phyloP scores from a whole-genome alignment of 2,888 invertebrate species.

The Tortrix viridana region DNA sequence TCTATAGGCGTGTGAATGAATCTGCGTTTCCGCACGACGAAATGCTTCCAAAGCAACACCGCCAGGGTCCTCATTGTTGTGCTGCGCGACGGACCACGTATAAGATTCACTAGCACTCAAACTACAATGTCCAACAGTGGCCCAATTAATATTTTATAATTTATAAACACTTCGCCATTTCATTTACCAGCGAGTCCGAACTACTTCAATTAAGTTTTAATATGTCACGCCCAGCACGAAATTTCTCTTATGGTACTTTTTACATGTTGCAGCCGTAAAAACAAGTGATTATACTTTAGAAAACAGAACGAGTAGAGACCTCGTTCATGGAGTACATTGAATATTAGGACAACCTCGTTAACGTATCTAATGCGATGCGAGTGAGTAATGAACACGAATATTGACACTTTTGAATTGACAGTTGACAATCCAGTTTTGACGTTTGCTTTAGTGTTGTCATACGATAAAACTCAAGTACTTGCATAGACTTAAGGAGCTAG shows the following conservation, averaged over 20 bases:
- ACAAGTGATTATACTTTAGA: too few relatives aligned
- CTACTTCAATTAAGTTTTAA: neutral
- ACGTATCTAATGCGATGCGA: too few relatives aligned
- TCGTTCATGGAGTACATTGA: too few relatives aligned
- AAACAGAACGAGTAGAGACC: too few relatives aligned
- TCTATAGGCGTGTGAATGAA: slow-evolving; percentile 26
- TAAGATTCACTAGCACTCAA: slow-evolving; percentile 13
- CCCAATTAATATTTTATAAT: slow-evolving; percentile 21
- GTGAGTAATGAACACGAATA: too few relatives aligned
- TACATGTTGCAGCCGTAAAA: neutral
- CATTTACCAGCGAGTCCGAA: neutral
- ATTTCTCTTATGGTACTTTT: neutral
- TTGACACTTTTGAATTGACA: too few relatives aligned
- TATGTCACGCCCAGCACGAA: neutral
- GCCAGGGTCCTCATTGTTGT: slow-evolving; percentile 19
- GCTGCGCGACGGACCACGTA: neutral
- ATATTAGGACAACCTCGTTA: too few relatives aligned
- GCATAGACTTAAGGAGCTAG: too few relatives aligned
- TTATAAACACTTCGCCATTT: slow-evolving; percentile 50
- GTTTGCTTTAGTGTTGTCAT: too few relatives aligned
- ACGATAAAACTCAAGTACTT: too few relatives aligned
- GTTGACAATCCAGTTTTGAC: too few relatives aligned
- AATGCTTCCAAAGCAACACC: slow-evolving; percentile 32
- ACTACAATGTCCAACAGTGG: slow-evolving; percentile 21
- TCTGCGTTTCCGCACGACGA: slow-evolving; percentile 24